Evolutionary conservation across 1,140 invertebrate species (phyloP).

Genomic region (Papilio helenus): DNA sequence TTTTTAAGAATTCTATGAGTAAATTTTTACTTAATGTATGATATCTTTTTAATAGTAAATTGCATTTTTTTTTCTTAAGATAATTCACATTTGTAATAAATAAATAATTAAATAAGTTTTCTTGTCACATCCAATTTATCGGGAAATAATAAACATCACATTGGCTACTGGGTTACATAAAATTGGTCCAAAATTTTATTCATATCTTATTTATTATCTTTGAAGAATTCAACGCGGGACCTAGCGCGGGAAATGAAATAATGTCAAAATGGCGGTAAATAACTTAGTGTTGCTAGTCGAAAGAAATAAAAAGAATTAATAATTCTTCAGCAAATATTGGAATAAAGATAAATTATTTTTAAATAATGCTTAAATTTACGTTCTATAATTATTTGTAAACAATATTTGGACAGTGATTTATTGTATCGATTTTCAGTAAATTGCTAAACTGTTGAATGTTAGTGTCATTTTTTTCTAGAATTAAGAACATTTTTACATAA

Average conservation of each 20-base stretch:
- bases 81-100: too few species aligned
- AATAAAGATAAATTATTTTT: not conserved
- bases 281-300: not conserved
- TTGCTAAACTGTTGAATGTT: not conserved
- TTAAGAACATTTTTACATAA: not conserved
- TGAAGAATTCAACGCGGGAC: slow-evolving; percentile 27
- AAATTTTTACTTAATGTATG: not conserved
- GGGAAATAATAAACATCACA: slow-evolving; percentile 44
- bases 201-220: slow-evolving; percentile 55
- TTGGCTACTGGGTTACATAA: slow-evolving; percentile 68
- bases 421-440: not conserved
- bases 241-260: slow-evolving; percentile 17
- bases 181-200: slow-evolving; percentile 75
- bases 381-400: not conserved
- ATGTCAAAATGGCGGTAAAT: not conserved
- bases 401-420: slow-evolving; percentile 5
- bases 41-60: too few species aligned
- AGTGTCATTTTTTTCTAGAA: too few species aligned
- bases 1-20: not conserved
- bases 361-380: not conserved
- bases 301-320: not conserved
- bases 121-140: slow-evolving; percentile 44
- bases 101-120: not conserved
- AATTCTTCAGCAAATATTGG: not conserved
- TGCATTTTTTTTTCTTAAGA: too few species aligned